Base-by-base conservation (phyloP, 2,888 invertebrate genomes). In the Oxyteleia sp. region DNA sequence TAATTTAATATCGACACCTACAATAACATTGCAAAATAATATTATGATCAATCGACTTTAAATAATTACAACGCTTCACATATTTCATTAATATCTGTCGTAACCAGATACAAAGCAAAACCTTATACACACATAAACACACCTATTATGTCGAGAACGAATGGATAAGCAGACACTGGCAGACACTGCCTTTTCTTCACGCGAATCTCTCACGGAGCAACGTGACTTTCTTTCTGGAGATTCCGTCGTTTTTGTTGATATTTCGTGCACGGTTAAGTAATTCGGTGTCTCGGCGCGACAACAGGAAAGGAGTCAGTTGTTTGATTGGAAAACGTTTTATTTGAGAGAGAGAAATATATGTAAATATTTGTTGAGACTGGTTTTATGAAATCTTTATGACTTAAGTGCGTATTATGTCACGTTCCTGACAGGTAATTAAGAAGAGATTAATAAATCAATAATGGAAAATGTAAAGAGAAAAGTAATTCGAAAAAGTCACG, bases 281-380 rank as follows among this genome's bases (percentile, higher is more conserved):
- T 55, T 74, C 45, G 47, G 55, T 43, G 32, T 51, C 51, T 49
- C 32, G 29, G 59, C 26, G 29, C 8, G 49, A 49, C 72, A 51
- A 72, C 74, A 35, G 26, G 23, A 20, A 43, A 43, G 20, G 15
- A 23, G 51, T 47, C 15, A 26, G 29, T 75, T 57, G 45, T 64
- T 63, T 55, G 75, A 55, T 64, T 75, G 57, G 16, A 53, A 74
- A 74, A 64, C 43, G 53, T 63, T 72, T 51, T 72, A 43, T 74
- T 53, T 72, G 49, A 23, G 5, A 8, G 29, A 13, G 61, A 51
- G 53, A 51, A 43, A 61, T 72, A 51, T 61, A 51, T 72, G 43
- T 72, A 72, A 72, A 72, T 72, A 57, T 61, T 71, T 71, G 61
- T 15, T 8, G 18, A 35, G 47, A 71, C 49, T 18, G 59, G 59